Evolutionary conservation across 2,113 vertebrate genomes (phyloP).

Genomic region (Geococcyx californianus): DNA sequence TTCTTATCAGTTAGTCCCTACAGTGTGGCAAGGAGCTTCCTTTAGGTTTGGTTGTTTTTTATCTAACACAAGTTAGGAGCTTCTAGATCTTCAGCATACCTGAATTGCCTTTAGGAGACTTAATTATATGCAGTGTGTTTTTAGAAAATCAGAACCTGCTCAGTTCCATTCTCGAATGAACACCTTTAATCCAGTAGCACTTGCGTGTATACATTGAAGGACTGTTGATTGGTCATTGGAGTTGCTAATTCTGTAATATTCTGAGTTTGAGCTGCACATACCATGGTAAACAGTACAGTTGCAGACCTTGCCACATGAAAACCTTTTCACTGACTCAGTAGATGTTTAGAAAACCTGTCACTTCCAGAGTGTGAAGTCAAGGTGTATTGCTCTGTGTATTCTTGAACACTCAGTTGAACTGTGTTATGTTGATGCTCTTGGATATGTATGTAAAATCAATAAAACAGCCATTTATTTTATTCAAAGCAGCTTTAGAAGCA

Average conservation of each 20-base stretch:
- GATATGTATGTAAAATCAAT: slow-evolving; percentile 7
- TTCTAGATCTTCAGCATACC: not conserved
- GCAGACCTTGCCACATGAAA: not conserved
- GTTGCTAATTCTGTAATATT: not conserved
- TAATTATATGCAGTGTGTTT: not conserved
- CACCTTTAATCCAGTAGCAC: not conserved
- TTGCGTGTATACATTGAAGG: rapidly evolving
- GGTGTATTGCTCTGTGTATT: not conserved
- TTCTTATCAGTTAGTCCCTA: not conserved
- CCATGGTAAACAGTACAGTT: not conserved
- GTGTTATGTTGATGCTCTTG: not conserved
- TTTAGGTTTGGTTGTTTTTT: slow-evolving; percentile 15
- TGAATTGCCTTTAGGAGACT: not conserved
- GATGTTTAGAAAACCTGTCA: not conserved
- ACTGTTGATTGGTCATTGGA: not conserved
- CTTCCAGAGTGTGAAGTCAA: not conserved
- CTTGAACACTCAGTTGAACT: not conserved
- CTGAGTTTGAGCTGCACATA: not conserved
- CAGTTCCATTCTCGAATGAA: not conserved
- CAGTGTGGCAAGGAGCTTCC: not conserved
- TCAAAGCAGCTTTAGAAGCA: slow-evolving; percentile 23
- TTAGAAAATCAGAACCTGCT: not conserved
- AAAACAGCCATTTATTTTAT: slow-evolving; percentile 31
- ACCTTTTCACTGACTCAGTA: not conserved
- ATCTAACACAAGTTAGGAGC: not conserved